These are phyloP conservation scores for Agrypnia vestita DNA, from an alignment of 1,140 invertebrate genomes.

Conservation along the genomic window DNA sequence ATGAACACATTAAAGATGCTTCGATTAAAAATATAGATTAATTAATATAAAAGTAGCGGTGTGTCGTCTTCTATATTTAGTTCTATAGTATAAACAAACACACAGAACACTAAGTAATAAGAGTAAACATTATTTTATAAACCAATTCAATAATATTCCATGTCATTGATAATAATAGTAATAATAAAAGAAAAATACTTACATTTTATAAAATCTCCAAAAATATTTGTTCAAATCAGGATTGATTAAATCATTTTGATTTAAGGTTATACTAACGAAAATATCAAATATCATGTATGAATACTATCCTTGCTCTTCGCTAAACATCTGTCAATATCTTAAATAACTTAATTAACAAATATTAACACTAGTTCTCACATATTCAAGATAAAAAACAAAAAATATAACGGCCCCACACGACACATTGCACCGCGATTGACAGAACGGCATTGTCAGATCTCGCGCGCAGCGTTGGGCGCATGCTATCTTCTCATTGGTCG, in stretches of 20 bases:
- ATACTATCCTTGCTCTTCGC: background rate
- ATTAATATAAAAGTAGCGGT: no score
- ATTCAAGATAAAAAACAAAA: background rate
- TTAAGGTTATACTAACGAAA: conserved; percentile 33
- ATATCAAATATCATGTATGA: conserved; percentile 14
- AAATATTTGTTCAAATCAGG: conserved; percentile 6
- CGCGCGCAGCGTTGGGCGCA: conserved; percentile 28
- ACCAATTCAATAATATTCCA: no score
- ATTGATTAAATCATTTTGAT: conserved; percentile 8
- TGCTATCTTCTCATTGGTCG: background rate
- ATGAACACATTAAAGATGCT: no score
- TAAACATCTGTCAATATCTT: background rate
- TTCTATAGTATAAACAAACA: no score
- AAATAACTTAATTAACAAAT: conserved; percentile 1
- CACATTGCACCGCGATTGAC: conserved; percentile 3
- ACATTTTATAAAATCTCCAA: conserved; percentile 26
- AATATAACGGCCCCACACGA: background rate
- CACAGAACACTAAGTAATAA: no score
- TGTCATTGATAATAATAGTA: no score
- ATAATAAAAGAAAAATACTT: background rate
- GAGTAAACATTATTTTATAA: no score
- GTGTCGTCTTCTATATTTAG: no score
- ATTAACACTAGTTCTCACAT: conserved; percentile 20
- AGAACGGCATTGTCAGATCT: conserved; percentile 27
- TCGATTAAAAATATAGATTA: no score